Evolutionary conservation across 2,113 vertebrate genomes (phyloP).

Genomic region (Nipponia nippon): DNA sequence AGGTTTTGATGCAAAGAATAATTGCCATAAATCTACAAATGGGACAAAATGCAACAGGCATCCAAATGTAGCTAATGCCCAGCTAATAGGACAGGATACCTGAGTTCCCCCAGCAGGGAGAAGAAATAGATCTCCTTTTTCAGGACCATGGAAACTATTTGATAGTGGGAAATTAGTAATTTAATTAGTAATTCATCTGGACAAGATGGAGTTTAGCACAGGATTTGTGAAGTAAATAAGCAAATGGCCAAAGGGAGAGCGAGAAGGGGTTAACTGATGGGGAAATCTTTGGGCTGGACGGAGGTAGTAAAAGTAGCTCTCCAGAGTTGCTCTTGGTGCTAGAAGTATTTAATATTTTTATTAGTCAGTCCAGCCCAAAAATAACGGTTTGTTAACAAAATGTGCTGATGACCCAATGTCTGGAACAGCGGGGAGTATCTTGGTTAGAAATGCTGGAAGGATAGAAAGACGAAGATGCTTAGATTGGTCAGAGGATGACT

Average conservation of each 20-base stretch:
- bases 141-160: background rate
- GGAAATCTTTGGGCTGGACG: background rate
- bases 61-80: background rate
- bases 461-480: background rate
- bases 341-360: background rate
- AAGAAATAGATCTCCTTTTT: background rate
- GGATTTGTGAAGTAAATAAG: background rate
- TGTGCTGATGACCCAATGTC: slow-evolving; percentile 31
- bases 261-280: background rate
- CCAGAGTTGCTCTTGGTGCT: background rate
- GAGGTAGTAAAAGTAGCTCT: slow-evolving; percentile 16
- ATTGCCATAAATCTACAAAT: background rate
- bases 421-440: slow-evolving; percentile 6
- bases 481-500: background rate
- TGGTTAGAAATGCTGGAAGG: background rate
- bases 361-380: slow-evolving; percentile 17
- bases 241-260: background rate
- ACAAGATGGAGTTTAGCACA: background rate
- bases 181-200: background rate
- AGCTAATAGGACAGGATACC: background rate
- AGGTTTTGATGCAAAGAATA: background rate
- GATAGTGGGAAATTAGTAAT: background rate
- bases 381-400: background rate
- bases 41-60: background rate
- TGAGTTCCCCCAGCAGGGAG: background rate